Evolutionary conservation across 2,888 invertebrate genomes (phyloP).

Genomic region (Tetragonula carbonaria): DNA sequence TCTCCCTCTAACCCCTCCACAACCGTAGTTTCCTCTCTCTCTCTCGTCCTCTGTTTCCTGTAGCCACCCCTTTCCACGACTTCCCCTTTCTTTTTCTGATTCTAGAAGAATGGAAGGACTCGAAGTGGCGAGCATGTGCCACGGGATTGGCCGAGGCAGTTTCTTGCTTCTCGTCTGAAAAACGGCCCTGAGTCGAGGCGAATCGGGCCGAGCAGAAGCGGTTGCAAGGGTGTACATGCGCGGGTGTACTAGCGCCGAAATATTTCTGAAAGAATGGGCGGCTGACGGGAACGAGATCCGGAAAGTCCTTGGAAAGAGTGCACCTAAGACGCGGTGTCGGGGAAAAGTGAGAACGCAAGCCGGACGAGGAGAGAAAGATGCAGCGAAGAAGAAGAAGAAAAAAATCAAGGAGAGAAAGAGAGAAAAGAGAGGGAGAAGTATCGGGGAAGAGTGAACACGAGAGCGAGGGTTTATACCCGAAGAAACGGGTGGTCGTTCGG

Average conservation of each 20-base stretch:
- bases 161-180: conserved; percentile 57
- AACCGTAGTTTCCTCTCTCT: conserved; percentile 2
- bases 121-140: conserved; percentile 67
- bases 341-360: conserved; percentile 37
- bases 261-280: conserved; percentile 66
- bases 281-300: conserved; percentile 45
- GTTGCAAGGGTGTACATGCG: conserved; percentile 62
- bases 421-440: conserved; percentile 28
- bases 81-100: conserved; percentile 33
- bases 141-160: conserved; percentile 65
- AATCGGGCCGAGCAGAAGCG: conserved; percentile 28
- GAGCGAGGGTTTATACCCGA: conserved; percentile 49
- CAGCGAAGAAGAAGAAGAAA: neutral
- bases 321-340: conserved; percentile 32
- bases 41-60: conserved; percentile 18
- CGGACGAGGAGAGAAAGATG: conserved; percentile 1
- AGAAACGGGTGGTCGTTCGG: conserved; percentile 73
- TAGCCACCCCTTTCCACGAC: neutral
- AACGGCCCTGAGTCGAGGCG: conserved; percentile 32
- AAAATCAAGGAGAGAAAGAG: conserved; percentile 21
- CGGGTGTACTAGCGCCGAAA: conserved; percentile 63
- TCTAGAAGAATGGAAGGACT: conserved; percentile 67
- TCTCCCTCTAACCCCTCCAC: neutral
- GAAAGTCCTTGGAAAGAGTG: conserved; percentile 62
- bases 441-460: conserved; percentile 21